Conservation (phyloP, 2,113 vertebrate genomes). For the Muntiacus reevesi region DNA sequence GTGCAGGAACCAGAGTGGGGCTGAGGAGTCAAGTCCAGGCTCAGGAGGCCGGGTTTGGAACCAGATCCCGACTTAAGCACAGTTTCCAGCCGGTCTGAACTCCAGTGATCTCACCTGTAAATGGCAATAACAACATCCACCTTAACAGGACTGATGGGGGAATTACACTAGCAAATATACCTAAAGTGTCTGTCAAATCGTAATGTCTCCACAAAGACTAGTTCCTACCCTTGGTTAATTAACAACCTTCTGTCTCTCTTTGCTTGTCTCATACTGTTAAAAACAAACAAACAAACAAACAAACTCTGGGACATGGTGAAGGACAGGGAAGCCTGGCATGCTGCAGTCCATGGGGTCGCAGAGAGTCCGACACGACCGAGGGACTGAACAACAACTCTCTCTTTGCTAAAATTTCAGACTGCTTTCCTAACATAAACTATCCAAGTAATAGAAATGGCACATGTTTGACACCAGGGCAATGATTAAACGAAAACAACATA, state of each 20-base stretch:
- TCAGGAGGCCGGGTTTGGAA: background rate
- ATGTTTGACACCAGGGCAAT: background rate
- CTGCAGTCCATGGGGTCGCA: background rate
- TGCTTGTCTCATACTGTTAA: background rate
- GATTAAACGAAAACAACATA: background rate
- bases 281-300: background rate
- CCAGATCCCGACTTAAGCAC: background rate
- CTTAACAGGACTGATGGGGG: background rate
- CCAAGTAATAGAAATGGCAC: background rate
- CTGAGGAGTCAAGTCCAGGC: background rate
- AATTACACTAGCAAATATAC: background rate
- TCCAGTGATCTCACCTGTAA: background rate
- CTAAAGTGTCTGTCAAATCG: background rate
- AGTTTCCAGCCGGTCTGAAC: background rate
- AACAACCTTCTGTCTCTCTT: background rate
- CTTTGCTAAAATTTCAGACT: background rate
- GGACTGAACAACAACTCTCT: background rate
- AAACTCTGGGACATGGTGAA: background rate
- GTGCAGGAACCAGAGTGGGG: background rate
- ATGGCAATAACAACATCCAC: background rate
- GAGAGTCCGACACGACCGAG: fast-evolving
- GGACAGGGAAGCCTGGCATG: background rate
- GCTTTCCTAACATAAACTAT: background rate
- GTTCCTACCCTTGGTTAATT: background rate
- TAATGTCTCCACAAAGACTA: background rate